Evolutionary conservation across 30 jellyfish, hydroid and myxozoan species (phyloP).

Genomic region (Hydractinia symbiolongicarpus): DNA sequence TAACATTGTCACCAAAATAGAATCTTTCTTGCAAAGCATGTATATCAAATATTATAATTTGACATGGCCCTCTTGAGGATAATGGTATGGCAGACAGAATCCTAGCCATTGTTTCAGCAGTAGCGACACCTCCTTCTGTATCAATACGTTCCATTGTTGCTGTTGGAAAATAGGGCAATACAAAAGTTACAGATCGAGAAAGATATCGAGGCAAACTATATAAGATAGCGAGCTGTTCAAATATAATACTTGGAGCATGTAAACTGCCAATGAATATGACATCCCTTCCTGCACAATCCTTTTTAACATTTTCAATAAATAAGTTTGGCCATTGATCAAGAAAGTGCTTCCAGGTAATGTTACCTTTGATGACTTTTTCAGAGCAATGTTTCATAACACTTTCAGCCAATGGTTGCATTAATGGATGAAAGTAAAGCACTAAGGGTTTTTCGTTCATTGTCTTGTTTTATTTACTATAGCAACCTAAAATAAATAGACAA

Average conservation of each 20-base stretch:
- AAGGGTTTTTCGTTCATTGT: constrained; percentile 41
- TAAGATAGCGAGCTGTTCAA: constrained; percentile 73
- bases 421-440: constrained; percentile 73
- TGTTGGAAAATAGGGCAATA: constrained; percentile 93
- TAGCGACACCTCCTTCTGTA: constrained; percentile 81
- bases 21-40: constrained; percentile 95
- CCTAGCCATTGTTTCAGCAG: constrained; percentile 85
- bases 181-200: constrained; percentile 74
- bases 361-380: constrained; percentile 38
- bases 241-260: constrained; percentile 72
- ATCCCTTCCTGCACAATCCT: constrained; percentile 81
- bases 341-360: constrained; percentile 64
- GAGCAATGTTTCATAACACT: constrained; percentile 1
- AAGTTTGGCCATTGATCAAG: constrained; percentile 83
- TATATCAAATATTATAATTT: constrained; percentile 78
- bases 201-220: constrained; percentile 81
- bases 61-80: constrained; percentile 89
- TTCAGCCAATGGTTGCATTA: constrained; percentile 50
- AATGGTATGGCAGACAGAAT: constrained; percentile 81
- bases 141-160: constrained; percentile 97
- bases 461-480: too few species aligned
- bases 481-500: too few species aligned
- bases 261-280: constrained; percentile 87
- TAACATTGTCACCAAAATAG: constrained; percentile 77
- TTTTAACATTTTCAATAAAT: constrained; percentile 68